Base-by-base conservation (phyloP, 2,888 invertebrate genomes). In the Hydrotaea cyrtoneurina region DNA sequence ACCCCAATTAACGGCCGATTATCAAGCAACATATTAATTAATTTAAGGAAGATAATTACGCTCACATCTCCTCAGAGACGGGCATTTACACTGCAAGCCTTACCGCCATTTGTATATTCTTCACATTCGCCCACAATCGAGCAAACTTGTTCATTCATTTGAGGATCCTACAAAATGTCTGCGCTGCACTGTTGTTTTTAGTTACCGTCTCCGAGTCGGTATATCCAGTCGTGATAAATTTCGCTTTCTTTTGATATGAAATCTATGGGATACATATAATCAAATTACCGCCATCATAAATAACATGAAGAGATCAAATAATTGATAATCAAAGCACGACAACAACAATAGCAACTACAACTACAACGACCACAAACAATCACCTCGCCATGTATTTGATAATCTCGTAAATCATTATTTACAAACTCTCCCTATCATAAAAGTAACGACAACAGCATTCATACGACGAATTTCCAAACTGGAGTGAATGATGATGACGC, bases 361-460 rank as follows among this genome's bases (percentile, higher is more conserved):
- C 2, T 0, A 64, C 13, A 21, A 7, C 19, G 17, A 11, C 66
- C 39, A 23, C 43, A 23, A 43, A 13, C 69, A 46, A 66, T 3
- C 69, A 69, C 10, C 17, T 15, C 43, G 7, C 31, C 31, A 23
- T 23, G 69, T 15, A 46, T 62, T 62, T 62, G 69, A 69, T 69
- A 69, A 69, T 69, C 69, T 69, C 69, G 39, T 69, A 69, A 69
- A 69, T 69, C 69, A 69, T 69, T 69, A 69, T 69, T 69, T 69
- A 69, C 69, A 69, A 69, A 69, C 69, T 69, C 69, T 69, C 69
- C 46, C 69, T 46, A 43, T 46, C 23, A 23, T 21, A 21, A 36
- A 64, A 64, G 36, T 36, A n/a, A 69, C 69, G 43, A 69, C 69
- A 21, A 46, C 23, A 23, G 39, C 69, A 66, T 64, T 64, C 17